Evolutionary conservation across 2,888 invertebrate species (phyloP).

Genomic region (Laothoe populi): DNA sequence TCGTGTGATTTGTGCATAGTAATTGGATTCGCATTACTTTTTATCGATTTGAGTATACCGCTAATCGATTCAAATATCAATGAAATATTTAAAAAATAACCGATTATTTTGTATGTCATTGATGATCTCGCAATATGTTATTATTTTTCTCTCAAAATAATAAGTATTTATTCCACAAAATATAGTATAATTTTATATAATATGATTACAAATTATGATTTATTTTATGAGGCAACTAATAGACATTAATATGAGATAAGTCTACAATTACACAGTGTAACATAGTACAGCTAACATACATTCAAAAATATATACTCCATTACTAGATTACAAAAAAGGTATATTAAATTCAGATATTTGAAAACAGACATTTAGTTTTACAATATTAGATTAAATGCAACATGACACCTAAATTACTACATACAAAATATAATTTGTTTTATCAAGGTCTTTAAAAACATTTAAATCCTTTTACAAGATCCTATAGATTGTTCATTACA

Average conservation of each 20-base stretch:
- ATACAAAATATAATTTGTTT: neutral
- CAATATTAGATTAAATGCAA: constrained; percentile 2
- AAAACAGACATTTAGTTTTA: constrained; percentile 10
- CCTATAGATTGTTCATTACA: neutral
- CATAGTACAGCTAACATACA: constrained; percentile 38
- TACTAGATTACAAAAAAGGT: neutral
- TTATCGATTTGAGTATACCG: neutral
- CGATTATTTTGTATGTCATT: too few species aligned
- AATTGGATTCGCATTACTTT: neutral
- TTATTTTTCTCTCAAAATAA: too few species aligned
- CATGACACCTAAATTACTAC: constrained; percentile 7
- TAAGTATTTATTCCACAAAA: too few species aligned
- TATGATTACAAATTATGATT: neutral
- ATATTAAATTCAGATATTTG: neutral
- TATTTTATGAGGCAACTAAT: neutral
- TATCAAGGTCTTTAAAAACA: neutral
- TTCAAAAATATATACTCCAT: constrained; percentile 21
- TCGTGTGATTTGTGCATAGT: constrained; percentile 7
- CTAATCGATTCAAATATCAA: neutral
- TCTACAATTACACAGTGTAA: constrained; percentile 31
- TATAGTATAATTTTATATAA: too few species aligned
- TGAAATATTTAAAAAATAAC: neutral
- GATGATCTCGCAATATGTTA: too few species aligned
- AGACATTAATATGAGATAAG: neutral
- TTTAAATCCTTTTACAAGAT: constrained; percentile 1